Evolutionary conservation across 2,113 vertebrate genomes (phyloP), one percentile per base, ranked within the genome.

Genomic region (Bubo bubo): DNA sequence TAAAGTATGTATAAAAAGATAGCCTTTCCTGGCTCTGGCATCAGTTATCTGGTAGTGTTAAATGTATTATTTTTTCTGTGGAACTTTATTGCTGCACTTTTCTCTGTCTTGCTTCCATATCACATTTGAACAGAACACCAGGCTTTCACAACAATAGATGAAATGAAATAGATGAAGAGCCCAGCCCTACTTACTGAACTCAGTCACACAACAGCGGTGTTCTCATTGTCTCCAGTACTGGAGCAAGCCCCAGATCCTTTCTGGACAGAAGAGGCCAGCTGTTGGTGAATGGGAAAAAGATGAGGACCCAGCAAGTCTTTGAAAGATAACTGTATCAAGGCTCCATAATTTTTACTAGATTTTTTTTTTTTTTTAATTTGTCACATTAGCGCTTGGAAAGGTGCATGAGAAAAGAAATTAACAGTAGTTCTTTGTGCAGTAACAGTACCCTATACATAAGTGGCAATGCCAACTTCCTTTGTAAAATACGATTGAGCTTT

Each of bases 61-160:
- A 72, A 47, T 75, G 43, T 56, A 20, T 70, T 35, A 45, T 95
- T 97, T 97, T 68, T 71, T 56, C 53, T 7, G 4, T 53, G 56
- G 91, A 97, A 95, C 68, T 97, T 96, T 76, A 26, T 94, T 95
- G 86, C 52, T 84, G 30, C 59, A 28, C 55, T 73, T 96, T 90
- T 47, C 79, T 95, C 50, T 88, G 94, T 87, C 91, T 96, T 95
- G 56, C 96, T 98, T 97, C 79, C 91, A 4, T 93, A 88, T 91
- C 11, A 1, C 27, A 45, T 56, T 84, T 90, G 80, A 95, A 86
- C 85, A 91, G 52, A 35, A 71, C 55, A 62, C 50, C 74, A 75
- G 53, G 30, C 67, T 94, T 96, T 93, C 81, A 88, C 17, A 83
- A 79, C 63, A 91, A 72, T 77, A 91, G 56, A 70, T 93, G 79